These are phyloP conservation scores for Meteorus cinctellus DNA, from an alignment of 2,888 invertebrate genomes.

Conservation along the genomic window DNA sequence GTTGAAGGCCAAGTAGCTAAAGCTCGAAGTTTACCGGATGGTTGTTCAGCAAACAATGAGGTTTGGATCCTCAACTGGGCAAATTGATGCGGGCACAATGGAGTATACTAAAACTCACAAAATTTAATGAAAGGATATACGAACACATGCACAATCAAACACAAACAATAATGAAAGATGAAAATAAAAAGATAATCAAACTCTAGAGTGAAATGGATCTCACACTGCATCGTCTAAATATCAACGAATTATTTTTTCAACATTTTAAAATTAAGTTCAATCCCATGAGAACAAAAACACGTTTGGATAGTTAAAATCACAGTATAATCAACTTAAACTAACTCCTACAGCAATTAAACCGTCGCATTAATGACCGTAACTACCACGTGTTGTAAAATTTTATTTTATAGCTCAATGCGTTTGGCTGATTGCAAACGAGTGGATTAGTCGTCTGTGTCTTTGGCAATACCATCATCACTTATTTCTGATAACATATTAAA, in stretches of 20 bases:
- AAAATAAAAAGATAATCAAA: background rate
- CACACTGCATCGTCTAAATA: background rate
- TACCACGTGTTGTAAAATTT: conserved; percentile 49
- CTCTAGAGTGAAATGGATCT: background rate
- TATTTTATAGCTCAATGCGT: conserved; percentile 47
- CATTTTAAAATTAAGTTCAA: background rate
- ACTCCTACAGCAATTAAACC: conserved; percentile 51
- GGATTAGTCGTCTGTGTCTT: background rate
- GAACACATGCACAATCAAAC: background rate
- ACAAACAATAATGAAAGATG: background rate
- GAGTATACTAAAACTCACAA: background rate
- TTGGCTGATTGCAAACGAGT: background rate
- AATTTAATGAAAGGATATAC: background rate
- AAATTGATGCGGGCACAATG: conserved; percentile 1
- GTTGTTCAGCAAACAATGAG: conserved; percentile 28
- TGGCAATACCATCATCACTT: conserved; percentile 16
- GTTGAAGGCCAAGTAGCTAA: background rate
- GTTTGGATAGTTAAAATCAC: conserved; percentile 44
- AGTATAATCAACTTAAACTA: conserved; percentile 49
- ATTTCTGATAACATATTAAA: background rate
- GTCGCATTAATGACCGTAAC: conserved; percentile 53
- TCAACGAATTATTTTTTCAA: background rate
- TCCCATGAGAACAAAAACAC: background rate
- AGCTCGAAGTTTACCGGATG: background rate
- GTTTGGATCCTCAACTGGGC: conserved; percentile 5